Evolutionary conservation across 1,140 invertebrate genomes (phyloP), one percentile per base, ranked within the genome.

Genomic region (Trinorchestia longiramus): DNA sequence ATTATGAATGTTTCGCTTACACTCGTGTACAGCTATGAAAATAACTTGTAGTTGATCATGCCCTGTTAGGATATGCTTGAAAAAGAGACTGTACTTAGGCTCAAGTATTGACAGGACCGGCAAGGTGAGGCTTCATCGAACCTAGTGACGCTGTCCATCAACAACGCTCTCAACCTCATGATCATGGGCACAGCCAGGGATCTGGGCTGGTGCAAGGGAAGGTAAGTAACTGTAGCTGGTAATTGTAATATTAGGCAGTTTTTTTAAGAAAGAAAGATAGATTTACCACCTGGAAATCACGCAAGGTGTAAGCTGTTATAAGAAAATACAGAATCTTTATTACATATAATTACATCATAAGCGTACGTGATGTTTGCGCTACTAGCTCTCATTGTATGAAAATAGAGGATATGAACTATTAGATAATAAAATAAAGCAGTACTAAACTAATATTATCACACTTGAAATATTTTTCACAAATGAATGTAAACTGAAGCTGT

Each of bases 201-300:
- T 95, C 95, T 97, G 28, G 97, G 97, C 36, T 97, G 96, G 97
- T 99, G 99, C 97, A 98, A 98, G 97, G 98, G 97, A 43, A 97
- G 96, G 97, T 97, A 95, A 96, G 97, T 97, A 96, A 97, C 96
- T 95, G 87, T 53, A 19, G 47, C 47, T 36, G 11, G 11, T 77
- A 3, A 77, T 77, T 77, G 8, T 28, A 77, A 36, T 36, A 28
- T n/a, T n/a, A 1, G 11, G 62, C 62, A 23, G 1, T 36, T 77
- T 77, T 11, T 77, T 77, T 11, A 15, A 19, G 3, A 77, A 77
- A 77, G 62, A n/a, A 3, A 19, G 62, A 77, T 28, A 77, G 62
- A 77, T 36, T 77, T 36, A 28, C 62, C 28, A 36, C 62, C 28
- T 23, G 3, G 8, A 96, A 95, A 96, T 36, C 28, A 36, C 36